Conservation (phyloP, 2,888 invertebrate genomes). For the Spodoptera picta region DNA sequence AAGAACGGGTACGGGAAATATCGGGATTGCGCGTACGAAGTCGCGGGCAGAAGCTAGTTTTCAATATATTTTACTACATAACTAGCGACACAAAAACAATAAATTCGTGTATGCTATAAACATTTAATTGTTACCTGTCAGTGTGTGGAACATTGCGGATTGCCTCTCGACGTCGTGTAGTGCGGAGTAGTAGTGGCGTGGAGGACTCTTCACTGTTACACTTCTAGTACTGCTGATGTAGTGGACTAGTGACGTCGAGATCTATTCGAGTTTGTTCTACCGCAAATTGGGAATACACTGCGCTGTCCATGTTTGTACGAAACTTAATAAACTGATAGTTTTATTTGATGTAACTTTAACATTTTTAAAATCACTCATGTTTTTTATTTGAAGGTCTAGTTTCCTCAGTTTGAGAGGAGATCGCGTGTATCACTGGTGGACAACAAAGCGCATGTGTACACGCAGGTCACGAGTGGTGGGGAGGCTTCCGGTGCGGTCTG, state of each 20-base stretch:
- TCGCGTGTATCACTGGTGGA: slow-evolving; percentile 76
- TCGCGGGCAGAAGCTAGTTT: no score
- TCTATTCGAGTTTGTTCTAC: slow-evolving; percentile 54
- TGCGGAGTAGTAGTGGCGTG: slow-evolving; percentile 53
- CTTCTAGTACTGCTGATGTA: slow-evolving; percentile 68
- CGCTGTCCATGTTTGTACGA: slow-evolving; percentile 2
- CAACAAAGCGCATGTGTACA: slow-evolving; percentile 74
- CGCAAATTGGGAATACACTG: slow-evolving; percentile 28
- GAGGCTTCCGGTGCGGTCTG: slow-evolving; percentile 80
- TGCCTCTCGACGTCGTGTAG: slow-evolving; percentile 73
- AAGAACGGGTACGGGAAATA: no score
- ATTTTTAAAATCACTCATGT: slow-evolving; percentile 11
- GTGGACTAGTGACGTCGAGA: slow-evolving; percentile 54
- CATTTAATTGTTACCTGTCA: slow-evolving; percentile 68
- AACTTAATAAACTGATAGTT: neutral
- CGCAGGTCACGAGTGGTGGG: slow-evolving; percentile 81
- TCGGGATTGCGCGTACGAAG: no score
- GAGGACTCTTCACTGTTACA: slow-evolving; percentile 65
- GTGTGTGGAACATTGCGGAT: slow-evolving; percentile 62
- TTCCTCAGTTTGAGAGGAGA: slow-evolving; percentile 34
- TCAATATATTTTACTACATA: no score
- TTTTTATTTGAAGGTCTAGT: slow-evolving; percentile 14
- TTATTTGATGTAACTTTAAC: slow-evolving; percentile 4
- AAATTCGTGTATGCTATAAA: neutral
- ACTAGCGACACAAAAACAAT: neutral